A percentile compares a stretch with the other conserved stretches of the same genome.
Conservation (phyloP, 1,140 invertebrate species). For the Asbolus verrucosus region DNA sequence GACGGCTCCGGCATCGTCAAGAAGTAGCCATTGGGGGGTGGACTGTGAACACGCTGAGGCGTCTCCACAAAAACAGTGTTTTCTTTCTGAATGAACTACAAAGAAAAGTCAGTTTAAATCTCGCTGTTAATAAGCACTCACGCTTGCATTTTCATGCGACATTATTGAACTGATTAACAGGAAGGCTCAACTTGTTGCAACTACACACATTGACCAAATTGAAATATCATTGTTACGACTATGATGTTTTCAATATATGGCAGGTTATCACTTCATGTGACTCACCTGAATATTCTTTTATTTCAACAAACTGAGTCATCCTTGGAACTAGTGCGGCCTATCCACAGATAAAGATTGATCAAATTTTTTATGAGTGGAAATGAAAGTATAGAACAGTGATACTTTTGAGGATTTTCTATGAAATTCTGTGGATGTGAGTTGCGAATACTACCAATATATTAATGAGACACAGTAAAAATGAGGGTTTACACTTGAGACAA, state of each 20-base stretch:
- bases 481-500: too few relatives aligned
- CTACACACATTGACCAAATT: too few relatives aligned
- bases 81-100: slow-evolving; percentile 55
- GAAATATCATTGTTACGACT: too few relatives aligned
- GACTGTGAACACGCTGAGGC: slow-evolving; percentile 49
- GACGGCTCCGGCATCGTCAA: slow-evolving; percentile 24
- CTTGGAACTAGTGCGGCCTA: not conserved
- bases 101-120: slow-evolving; percentile 25
- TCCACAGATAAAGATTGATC: slow-evolving; percentile 12
- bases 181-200: too few relatives aligned
- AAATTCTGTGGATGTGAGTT: too few relatives aligned
- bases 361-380: too few relatives aligned
- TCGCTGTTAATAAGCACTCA: not conserved
- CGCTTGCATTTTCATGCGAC: slow-evolving; percentile 2
- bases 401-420: too few relatives aligned
- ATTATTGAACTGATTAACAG: slow-evolving; percentile 4
- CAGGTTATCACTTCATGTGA: slow-evolving; percentile 6
- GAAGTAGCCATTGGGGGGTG: slow-evolving; percentile 40
- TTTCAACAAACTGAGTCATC: not conserved
- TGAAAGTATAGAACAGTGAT: too few relatives aligned
- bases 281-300: slow-evolving; percentile 14
- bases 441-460: too few relatives aligned
- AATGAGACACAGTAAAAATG: too few relatives aligned
- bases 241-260: too few relatives aligned
- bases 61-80: slow-evolving; percentile 55